Evolutionary conservation across 2,797 vertebrate genomes (phyloP).

Genomic region (Meda fulgida): DNA sequence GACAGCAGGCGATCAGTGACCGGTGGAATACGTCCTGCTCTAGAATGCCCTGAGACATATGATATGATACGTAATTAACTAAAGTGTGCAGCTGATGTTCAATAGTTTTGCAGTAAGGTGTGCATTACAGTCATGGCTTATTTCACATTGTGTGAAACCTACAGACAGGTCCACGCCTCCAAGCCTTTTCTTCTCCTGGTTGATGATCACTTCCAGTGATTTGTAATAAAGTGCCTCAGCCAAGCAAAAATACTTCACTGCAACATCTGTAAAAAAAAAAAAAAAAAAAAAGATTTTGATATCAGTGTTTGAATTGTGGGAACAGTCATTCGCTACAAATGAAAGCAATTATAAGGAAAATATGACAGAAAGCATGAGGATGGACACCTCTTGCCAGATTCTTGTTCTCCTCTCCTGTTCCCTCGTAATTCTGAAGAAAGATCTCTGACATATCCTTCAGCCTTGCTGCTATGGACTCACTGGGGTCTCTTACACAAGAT

Average conservation of each 20-base stretch:
- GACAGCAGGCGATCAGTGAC: constrained; percentile 89
- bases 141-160: constrained; percentile 67
- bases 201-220: constrained; percentile 88
- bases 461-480: constrained; percentile 82
- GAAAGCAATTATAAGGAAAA: background rate
- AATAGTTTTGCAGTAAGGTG: background rate
- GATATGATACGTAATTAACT: background rate
- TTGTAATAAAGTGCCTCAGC: constrained; percentile 93
- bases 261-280: constrained; percentile 79
- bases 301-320: background rate
- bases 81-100: background rate
- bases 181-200: constrained; percentile 88
- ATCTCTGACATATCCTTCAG: constrained; percentile 88
- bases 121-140: background rate
- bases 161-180: constrained; percentile 90
- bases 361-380: background rate
- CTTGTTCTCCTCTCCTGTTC: constrained; percentile 71
- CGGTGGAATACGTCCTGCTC: constrained; percentile 92
- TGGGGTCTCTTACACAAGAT: constrained; percentile 88
- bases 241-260: constrained; percentile 86
- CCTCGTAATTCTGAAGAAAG: constrained; percentile 80
- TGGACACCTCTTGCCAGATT: constrained; percentile 83
- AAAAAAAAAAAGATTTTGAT: background rate
- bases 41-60: constrained; percentile 82
- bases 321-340: background rate